Evolutionary conservation across 37 sponge, comb jelly and placozoan species (phyloP), one percentile per base, ranked within the genome.

Genomic region (Geodia barretti): DNA sequence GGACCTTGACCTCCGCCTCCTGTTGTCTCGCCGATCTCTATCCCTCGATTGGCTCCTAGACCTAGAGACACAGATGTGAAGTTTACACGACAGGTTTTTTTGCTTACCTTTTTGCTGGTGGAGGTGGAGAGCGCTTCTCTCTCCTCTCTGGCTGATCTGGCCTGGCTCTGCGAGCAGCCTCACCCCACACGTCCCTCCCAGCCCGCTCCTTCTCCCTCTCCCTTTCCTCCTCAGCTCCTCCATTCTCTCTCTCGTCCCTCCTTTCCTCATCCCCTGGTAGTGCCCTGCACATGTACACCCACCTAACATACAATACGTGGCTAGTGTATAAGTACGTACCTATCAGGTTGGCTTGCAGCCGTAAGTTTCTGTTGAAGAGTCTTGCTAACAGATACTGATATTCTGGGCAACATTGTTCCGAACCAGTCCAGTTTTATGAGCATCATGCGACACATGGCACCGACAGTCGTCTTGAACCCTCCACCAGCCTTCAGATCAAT

Each of bases 391-490:
- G 74, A 70, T 40, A 97, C 90, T 23, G 97, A 92, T 19, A 97
- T 86, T 4, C 99, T 84, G 25, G 99, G 99, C 37, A 98, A 94
- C 79, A 96, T 86, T 0, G 99, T 98, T 36, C 95, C 96, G 83
- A 93, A 98, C 99, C 99, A 98, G 78, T 98, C 99, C 72, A 96
- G 78, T 60, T 91, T 94, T 58, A 85, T 76, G n/a, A 98, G 82
- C 75, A 98, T 89, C 88, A 92, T 91, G 61, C 89, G 83, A 60
- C 97, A 96, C 85, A 96, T 77, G 54, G 85, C 97, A 33, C 99
- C 99, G 62, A 98, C 85, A 20, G 97, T 94, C 1, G 86, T 86
- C 29, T 58, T 62, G 24, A 83, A 84, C 11, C 99, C 99, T 23
- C 99, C 93, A 24, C 99, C 99, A 69, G 99, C 99, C 78, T 93